Conservation (phyloP, 2,113 vertebrate species). For the Notothenia rossii region DNA sequence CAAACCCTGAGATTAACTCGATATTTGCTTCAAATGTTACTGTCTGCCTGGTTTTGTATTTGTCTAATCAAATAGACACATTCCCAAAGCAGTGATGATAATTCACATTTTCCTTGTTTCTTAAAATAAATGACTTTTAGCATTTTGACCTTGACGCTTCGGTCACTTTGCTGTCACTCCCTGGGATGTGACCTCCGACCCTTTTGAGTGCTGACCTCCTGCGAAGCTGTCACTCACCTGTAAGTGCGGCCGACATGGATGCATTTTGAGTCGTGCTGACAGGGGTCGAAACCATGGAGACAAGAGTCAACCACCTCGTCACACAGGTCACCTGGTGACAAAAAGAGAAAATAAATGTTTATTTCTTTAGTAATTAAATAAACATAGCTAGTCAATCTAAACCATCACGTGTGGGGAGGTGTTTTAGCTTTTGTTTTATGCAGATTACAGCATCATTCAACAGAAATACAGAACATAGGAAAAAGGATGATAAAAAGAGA, state of each 20-base stretch:
- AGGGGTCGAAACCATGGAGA: conserved; percentile 88
- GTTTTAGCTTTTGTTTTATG: neutral
- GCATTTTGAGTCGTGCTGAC: conserved; percentile 94
- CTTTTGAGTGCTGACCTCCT: neutral
- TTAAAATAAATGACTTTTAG: neutral
- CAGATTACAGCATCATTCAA: neutral
- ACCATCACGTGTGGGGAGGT: neutral
- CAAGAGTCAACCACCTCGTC: conserved; percentile 94
- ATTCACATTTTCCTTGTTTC: neutral
- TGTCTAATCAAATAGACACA: neutral
- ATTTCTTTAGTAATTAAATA: neutral
- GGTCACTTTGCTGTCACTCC: conserved; percentile 24
- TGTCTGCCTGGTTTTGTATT: neutral
- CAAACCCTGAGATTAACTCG: too few relatives aligned
- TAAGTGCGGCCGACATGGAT: conserved; percentile 86
- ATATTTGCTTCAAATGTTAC: neutral
- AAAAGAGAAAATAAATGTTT: conserved; percentile 12
- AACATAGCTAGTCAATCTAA: neutral
- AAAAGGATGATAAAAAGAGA: neutral
- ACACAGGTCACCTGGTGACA: conserved; percentile 90
- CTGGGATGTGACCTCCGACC: conserved; percentile 36
- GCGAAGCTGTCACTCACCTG: conserved; percentile 82
- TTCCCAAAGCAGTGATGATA: neutral
- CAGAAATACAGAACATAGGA: neutral
- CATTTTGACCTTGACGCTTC: conserved; percentile 11